Base-by-base conservation (phyloP, 2,888 invertebrate genomes). In the Gymnoscelis rufifasciata region DNA sequence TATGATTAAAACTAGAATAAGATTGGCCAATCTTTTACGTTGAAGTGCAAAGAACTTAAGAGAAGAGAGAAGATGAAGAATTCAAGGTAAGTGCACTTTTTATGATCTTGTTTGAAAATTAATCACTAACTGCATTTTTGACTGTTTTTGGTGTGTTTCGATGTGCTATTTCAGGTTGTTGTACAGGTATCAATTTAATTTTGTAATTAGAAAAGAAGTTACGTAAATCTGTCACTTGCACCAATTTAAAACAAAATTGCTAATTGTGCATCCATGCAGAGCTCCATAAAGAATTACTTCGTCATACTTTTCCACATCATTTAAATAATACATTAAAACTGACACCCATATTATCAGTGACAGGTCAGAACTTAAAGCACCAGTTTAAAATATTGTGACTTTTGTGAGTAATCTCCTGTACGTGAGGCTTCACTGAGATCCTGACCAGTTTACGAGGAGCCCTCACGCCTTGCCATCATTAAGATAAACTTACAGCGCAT, bases 301-400 rank as follows among this genome's bases (percentile, higher is more conserved):
- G 36, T 15, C 30, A 33, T 43, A 47, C 45, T 45, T 49, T 49
- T 45, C 74, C 72, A 70, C 68, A 64, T 68, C 66, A 66, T 71
- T 78, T 79, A 72, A 73, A 69, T 64, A 71, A 72, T 75, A 74
- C 71, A 78, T 81, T 79, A 74, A 71, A 50, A 64, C 62, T 66
- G 76, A 78, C 79, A 78, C 74, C 68, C 71, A 72, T 74, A 77
- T 71, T 71, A 76, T 73, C 76, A 72, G 73, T 64, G 64, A 48
- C 66, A 64, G 74, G 76, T 79, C 77, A 76, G 59, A 51, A 60
- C 74, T 76, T 76, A 78, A 80, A 78, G 74, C 69, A 73, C 68
- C 61, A 68, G 71, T 75, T 79, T 83, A 78, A 83, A 82, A 80
- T 83, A 84, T 83, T 80, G 78, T 78, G 82, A 82, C 78, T 69